phyloP scores from a whole-genome alignment of 2,888 invertebrate species.

The Junonia oenone region DNA sequence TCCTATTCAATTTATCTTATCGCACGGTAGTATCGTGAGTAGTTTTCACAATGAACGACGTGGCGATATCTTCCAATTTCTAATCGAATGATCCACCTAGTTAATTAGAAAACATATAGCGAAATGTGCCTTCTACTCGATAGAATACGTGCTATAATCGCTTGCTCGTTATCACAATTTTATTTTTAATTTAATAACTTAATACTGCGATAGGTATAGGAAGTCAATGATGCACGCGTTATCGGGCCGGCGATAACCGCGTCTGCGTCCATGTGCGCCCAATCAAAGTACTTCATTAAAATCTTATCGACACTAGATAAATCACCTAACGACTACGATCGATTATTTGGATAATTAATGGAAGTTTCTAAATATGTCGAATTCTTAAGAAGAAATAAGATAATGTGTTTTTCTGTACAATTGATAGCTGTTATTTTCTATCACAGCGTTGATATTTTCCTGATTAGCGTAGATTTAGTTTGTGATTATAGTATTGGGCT shows the following conservation, averaged over 20 bases:
- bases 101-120: conserved; percentile 52
- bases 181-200: conserved; percentile 78
- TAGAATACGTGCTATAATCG: conserved; percentile 44
- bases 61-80: conserved; percentile 76
- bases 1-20: conserved; percentile 72
- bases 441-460: background rate
- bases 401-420: conserved; percentile 1
- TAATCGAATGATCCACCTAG: conserved; percentile 77
- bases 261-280: conserved; percentile 67
- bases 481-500: too few relatives aligned
- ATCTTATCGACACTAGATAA: conserved; percentile 78
- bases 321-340: conserved; percentile 76
- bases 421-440: background rate
- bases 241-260: conserved; percentile 64
- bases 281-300: conserved; percentile 80
- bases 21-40: conserved; percentile 70
- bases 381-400: conserved; percentile 45
- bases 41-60: conserved; percentile 77
- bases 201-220: conserved; percentile 71
- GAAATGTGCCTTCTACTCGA: conserved; percentile 38
- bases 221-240: conserved; percentile 66
- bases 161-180: conserved; percentile 37
- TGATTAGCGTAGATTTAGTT: background rate
- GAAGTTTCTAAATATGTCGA: conserved; percentile 67
- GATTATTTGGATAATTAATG: conserved; percentile 79